A percentile compares a stretch with the other conserved stretches of the same genome.
Evolutionary conservation across 2,797 vertebrate species (phyloP).

Genomic region (Lepilemur septentrionalis): DNA sequence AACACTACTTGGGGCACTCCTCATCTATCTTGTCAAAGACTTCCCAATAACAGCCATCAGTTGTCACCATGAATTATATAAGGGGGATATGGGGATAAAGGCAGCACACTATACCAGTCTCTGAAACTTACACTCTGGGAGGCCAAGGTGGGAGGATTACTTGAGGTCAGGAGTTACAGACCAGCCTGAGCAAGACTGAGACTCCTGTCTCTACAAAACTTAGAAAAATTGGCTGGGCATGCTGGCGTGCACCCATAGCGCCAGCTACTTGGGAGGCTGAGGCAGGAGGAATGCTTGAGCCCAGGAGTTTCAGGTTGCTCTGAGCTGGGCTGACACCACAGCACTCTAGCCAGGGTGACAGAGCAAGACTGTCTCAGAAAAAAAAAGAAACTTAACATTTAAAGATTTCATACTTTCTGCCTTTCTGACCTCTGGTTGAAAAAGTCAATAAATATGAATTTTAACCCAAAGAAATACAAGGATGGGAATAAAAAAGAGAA

Average conservation of each 20-base stretch:
- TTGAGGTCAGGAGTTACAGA: no score
- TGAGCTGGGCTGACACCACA: no score
- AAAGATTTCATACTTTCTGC: not conserved
- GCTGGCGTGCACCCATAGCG: no score
- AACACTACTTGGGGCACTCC: not conserved
- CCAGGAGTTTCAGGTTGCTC: no score
- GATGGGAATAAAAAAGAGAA: not conserved
- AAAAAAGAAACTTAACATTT: not conserved
- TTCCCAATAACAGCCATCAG: not conserved
- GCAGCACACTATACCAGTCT: not conserved
- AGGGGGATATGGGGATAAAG: not conserved
- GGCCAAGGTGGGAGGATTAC: no score
- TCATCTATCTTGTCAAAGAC: not conserved
- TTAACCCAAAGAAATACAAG: slow-evolving; percentile 29
- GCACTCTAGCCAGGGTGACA: no score
- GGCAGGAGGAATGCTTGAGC: no score
- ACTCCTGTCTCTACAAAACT: no score
- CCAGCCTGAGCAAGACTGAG: no score
- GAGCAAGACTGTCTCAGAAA: no score
- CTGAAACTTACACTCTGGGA: not conserved
- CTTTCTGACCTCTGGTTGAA: not conserved
- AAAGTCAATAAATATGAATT: slow-evolving; percentile 27
- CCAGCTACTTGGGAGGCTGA: no score
- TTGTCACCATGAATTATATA: not conserved
- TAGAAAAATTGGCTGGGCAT: no score